Conservation (phyloP, 2,888 invertebrate species). For the Ophion costatus region DNA sequence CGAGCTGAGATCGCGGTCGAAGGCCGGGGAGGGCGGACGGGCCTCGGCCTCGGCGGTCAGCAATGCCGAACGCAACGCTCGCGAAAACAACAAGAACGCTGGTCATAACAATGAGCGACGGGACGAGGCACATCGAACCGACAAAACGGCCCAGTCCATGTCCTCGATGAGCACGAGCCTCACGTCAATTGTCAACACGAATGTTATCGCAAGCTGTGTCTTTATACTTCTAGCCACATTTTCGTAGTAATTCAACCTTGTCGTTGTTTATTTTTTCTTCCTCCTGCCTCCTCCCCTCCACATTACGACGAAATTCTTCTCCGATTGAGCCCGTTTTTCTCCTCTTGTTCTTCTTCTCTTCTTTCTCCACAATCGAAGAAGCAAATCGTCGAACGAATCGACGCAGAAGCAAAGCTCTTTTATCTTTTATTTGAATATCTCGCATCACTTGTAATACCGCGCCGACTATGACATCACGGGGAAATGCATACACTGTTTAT, state of each 20-base stretch:
- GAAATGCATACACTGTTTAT: background rate
- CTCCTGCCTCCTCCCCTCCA: background rate
- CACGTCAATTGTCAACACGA: constrained; percentile 53
- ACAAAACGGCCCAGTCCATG: constrained; percentile 80
- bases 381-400: background rate
- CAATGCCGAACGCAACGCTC: constrained; percentile 66
- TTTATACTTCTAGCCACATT: constrained; percentile 53
- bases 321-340: background rate
- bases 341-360: background rate
- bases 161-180: constrained; percentile 75
- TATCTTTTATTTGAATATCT: background rate
- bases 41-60: constrained; percentile 63
- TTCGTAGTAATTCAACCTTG: constrained; percentile 64
- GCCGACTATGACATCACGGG: background rate
- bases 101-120: constrained; percentile 1
- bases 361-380: background rate
- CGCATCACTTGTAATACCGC: background rate
- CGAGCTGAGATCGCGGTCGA: constrained; percentile 66
- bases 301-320: background rate
- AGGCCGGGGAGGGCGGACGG: constrained; percentile 64
- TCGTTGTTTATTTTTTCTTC: background rate
- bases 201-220: constrained; percentile 43
- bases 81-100: constrained; percentile 65
- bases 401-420: too few species aligned
- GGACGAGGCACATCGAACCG: constrained; percentile 73